Conservation (phyloP, 2,797 vertebrate genomes). For the Myotis findleyi region DNA sequence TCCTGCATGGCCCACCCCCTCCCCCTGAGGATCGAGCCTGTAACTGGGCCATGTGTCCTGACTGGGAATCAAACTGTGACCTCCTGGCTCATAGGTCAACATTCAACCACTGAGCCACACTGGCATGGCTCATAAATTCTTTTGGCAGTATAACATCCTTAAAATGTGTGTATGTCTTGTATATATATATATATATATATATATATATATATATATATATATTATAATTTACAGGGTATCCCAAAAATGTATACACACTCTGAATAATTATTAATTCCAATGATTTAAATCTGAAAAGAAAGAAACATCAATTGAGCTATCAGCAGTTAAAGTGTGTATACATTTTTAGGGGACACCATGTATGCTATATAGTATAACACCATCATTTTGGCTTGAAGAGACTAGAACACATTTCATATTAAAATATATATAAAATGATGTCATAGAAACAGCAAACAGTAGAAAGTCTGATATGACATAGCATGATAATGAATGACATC, state of each 20-base stretch:
- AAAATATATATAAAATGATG: constrained; percentile 69
- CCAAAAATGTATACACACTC: too few species aligned
- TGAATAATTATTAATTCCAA: too few species aligned
- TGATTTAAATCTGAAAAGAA: too few species aligned
- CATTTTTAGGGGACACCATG: too few species aligned
- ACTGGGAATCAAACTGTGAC: too few species aligned
- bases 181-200: too few species aligned
- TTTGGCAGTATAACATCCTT: constrained; percentile 75
- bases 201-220: neutral
- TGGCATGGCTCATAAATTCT: neutral
- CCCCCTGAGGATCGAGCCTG: fast-evolving
- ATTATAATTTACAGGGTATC: neutral
- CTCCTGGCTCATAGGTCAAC: too few species aligned
- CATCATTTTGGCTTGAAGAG: neutral
- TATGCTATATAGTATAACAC: neutral
- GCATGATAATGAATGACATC: constrained; percentile 84
- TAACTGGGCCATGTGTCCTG: too few species aligned
- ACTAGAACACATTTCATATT: neutral
- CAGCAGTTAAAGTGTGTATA: too few species aligned
- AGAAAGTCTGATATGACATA: constrained; percentile 83
- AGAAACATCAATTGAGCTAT: too few species aligned
- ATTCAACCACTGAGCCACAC: too few species aligned
- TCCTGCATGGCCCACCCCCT: too few species aligned
- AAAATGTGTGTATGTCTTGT: constrained; percentile 51
- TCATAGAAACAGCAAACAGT: constrained; percentile 88